Evolutionary conservation across 2,113 vertebrate species (phyloP).

Genomic region (Machaerirhynchus nigripectus): DNA sequence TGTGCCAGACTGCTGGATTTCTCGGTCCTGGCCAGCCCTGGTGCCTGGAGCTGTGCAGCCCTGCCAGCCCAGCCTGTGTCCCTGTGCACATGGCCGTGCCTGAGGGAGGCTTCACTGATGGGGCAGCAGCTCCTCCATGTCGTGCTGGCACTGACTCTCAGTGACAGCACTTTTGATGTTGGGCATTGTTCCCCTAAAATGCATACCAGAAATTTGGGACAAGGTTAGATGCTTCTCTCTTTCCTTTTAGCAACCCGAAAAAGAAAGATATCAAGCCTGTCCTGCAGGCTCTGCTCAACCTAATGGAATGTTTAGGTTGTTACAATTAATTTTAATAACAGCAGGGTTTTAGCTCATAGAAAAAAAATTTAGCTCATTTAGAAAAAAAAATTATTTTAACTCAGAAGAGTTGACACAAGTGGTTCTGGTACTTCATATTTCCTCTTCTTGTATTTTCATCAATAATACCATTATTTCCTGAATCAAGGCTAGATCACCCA

Average conservation of each 20-base stretch:
- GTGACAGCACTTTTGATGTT: accelerated
- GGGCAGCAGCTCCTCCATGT: neutral
- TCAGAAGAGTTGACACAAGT: neutral
- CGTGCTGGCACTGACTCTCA: accelerated
- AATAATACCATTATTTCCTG: neutral
- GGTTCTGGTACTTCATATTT: neutral
- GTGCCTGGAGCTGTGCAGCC: neutral
- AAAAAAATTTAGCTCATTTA: too few species aligned
- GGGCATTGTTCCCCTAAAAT: neutral
- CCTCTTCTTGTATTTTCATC: neutral
- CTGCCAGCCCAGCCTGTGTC: neutral
- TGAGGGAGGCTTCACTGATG: accelerated
- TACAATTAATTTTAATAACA: neutral
- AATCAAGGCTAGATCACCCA: neutral
- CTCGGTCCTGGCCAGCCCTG: neutral
- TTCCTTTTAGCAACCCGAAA: neutral
- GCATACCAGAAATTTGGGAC: neutral
- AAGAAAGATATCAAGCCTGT: neutral
- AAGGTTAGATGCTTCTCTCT: neutral
- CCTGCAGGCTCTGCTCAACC: neutral
- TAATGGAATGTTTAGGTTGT: neutral
- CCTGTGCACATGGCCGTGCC: accelerated
- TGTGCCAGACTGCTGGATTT: neutral
- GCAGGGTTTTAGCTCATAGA: neutral
- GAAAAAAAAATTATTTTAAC: neutral